These are phyloP conservation scores for Seriola aureovittata DNA, from an alignment of 2,113 vertebrate genomes.

Conservation along the genomic window DNA sequence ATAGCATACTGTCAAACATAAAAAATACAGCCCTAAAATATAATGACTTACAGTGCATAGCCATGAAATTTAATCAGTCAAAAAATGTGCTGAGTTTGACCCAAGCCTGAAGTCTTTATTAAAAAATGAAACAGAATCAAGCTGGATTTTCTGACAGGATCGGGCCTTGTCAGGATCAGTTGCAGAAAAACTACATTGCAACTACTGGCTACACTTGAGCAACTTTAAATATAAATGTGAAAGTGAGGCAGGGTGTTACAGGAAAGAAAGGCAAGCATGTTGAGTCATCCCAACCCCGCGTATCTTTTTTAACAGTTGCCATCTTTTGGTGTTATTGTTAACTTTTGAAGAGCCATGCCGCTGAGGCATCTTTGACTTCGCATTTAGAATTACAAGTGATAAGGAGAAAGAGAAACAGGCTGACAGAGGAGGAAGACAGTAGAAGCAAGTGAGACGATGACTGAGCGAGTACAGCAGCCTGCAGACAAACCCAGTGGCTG, in stretches of 20 bases:
- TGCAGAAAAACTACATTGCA: not conserved
- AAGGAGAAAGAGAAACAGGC: slow-evolving; percentile 28
- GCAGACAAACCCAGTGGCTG: slow-evolving; percentile 72
- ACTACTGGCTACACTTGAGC: slow-evolving; percentile 2
- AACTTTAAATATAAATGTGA: slow-evolving; percentile 39
- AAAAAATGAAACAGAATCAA: slow-evolving; percentile 16
- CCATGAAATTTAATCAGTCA: slow-evolving; percentile 38
- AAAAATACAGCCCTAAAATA: slow-evolving; percentile 13
- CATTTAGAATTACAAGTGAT: slow-evolving; percentile 30
- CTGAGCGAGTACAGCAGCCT: slow-evolving; percentile 50
- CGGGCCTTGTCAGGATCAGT: slow-evolving; percentile 24
- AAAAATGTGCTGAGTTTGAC: slow-evolving; percentile 29
- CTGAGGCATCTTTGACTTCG: slow-evolving; percentile 31
- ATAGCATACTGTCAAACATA: slow-evolving; percentile 4
- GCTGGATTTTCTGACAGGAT: not conserved
- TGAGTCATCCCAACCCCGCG: not conserved
- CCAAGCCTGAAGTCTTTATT: slow-evolving; percentile 28
- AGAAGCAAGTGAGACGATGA: slow-evolving; percentile 37
- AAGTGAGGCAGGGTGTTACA: slow-evolving; percentile 9
- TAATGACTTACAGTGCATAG: slow-evolving; percentile 13
- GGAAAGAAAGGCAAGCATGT: not conserved
- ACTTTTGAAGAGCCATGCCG: slow-evolving; percentile 24
- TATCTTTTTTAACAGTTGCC: slow-evolving; percentile 22
- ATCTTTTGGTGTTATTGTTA: slow-evolving; percentile 35
- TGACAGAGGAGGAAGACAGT: slow-evolving; percentile 34